Evolutionary conservation across 2,797 vertebrate genomes (phyloP), one percentile per base, ranked within the genome.

Genomic region (Dallia pectoralis): DNA sequence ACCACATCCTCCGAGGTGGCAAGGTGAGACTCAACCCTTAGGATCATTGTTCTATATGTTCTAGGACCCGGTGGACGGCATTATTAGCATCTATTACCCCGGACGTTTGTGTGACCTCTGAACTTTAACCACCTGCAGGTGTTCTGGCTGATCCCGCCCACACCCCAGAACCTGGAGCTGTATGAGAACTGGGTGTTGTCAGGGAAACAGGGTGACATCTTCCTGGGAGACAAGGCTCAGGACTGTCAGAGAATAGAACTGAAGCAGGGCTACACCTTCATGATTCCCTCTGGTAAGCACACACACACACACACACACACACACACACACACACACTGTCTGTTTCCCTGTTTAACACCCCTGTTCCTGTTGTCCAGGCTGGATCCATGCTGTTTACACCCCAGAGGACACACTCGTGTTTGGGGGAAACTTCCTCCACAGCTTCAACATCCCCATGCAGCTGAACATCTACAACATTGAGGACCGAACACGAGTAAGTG

Each of bases 391-490:
- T 2, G 97, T 99, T 40, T 99, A 99, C 89, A 99, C 97, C 22
- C 97, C 97, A 77, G 95, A 95, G 88, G 97, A 99, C 88, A 99
- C 97, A 0, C 87, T 99, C 77, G 97, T 99, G 66, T 99, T 99
- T 61, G 97, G 97, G 32, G 97, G 97, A 32, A 99, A 99, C 81
- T 99, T 99, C 87, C 93, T 99, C 71, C 97, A 99, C 91, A 99
- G 97, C 84, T 99, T 99, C 90, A 99, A 99, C 89, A 99, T 99
- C 90, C 97, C 97, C 72, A 99, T 97, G 96, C 97, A 99, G 84
- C 95, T 99, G 56, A 96, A 95, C 77, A 98, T 99, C 87, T 98
- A 98, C 87, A 98, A 93, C 87, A 97, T 97, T 8, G 97, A 99
- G 90, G 97, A 99, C 88, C 95, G 97, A 61, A 99, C 96, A 0